These are phyloP conservation scores for Pinna nobilis DNA, from an alignment of 1,140 invertebrate species.

Conservation along the genomic window DNA sequence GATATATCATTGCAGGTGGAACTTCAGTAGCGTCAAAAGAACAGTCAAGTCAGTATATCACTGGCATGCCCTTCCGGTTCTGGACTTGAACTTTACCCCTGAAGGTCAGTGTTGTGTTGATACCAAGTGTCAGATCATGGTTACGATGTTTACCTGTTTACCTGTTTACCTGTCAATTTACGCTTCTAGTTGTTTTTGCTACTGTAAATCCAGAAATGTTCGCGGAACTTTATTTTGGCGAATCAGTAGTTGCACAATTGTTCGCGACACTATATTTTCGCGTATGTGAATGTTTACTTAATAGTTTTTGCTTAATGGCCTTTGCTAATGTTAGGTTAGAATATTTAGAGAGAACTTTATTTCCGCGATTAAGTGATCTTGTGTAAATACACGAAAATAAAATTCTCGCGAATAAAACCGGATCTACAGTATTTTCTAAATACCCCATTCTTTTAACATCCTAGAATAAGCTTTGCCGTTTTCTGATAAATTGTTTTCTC, in stretches of 20 bases:
- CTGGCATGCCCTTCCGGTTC: conserved; percentile 87
- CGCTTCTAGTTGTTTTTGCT: neutral
- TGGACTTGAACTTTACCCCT: conserved; percentile 81
- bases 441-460: neutral
- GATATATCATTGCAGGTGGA: conserved; percentile 46
- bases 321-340: no score
- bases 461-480: neutral
- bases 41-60: conserved; percentile 80
- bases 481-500: conserved; percentile 7
- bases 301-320: no score
- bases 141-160: neutral
- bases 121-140: neutral
- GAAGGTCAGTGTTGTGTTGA: conserved; percentile 78
- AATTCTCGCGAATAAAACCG: no score
- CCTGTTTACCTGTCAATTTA: neutral
- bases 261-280: no score
- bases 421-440: no score
- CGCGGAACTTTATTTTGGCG: no score
- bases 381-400: no score
- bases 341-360: no score
- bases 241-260: no score
- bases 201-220: no score
- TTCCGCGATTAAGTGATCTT: no score
- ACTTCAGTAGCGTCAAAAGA: conserved; percentile 69
- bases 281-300: neutral